phyloP scores from a whole-genome alignment of 2,797 vertebrate genomes.

The Chromobotia macracanthus region DNA sequence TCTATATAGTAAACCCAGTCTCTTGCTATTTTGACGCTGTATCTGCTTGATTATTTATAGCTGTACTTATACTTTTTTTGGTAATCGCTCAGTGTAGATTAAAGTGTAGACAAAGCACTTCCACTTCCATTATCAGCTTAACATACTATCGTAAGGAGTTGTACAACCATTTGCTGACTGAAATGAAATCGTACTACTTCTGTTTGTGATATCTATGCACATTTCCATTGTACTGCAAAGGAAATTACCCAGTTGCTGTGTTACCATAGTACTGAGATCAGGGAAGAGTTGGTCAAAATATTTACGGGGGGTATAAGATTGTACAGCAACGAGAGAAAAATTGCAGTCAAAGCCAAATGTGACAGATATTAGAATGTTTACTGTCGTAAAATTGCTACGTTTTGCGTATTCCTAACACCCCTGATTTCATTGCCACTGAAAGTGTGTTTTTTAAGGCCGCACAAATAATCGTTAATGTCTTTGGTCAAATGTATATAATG shows the following conservation, averaged over 20 bases:
- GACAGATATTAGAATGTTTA: slow-evolving; percentile 11
- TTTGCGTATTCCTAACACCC: not conserved
- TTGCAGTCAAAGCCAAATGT: slow-evolving; percentile 30
- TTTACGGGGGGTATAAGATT: not conserved
- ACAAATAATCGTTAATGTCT: slow-evolving; percentile 18
- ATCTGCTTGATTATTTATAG: slow-evolving; percentile 27
- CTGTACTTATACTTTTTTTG: not conserved
- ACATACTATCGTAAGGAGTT: not conserved
- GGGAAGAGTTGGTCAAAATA: not conserved
- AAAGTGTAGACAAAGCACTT: not conserved
- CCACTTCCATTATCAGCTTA: not conserved
- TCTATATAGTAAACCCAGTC: not conserved
- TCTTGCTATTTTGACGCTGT: not conserved
- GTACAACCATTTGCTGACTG: not conserved
- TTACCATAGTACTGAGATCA: slow-evolving; percentile 12
- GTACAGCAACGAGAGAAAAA: not conserved
- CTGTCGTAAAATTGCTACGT: slow-evolving; percentile 21
- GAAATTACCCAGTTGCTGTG: not conserved
- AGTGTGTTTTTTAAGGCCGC: slow-evolving; percentile 28
- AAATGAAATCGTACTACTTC: not conserved
- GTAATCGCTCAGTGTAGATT: no score
- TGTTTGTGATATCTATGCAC: slow-evolving; percentile 21
- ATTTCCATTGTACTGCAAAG: slow-evolving; percentile 24
- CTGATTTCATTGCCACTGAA: slow-evolving; percentile 24
- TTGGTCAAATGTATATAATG: slow-evolving; percentile 60